Base-by-base conservation (phyloP, 2,113 vertebrate species). In the Amphiprion percula region DNA sequence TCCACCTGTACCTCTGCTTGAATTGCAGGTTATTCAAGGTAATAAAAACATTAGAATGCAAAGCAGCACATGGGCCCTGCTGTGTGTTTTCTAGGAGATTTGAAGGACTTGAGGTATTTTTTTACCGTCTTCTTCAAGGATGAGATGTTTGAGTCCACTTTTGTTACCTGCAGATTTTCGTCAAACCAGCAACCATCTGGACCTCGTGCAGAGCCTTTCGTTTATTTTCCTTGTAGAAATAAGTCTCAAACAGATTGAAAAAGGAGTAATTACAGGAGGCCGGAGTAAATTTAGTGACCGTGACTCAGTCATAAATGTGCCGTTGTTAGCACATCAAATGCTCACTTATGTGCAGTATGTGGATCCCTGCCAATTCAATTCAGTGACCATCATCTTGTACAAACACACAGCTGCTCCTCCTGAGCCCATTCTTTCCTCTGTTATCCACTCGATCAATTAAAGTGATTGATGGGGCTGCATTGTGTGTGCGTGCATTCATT, bases 371-470 rank as follows among this genome's bases (percentile, higher is more conserved):
- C 81, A 81, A 24, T 23, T 80, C 60, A 60, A 30, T 71, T 74
- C 24, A 47, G 4, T 3, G 10, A 49, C 26, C 8, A 52, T 74
- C 59, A 69, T 71, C 39, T 66, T 10, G 1, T 17, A 54, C 66
- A 74, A 49, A 65, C 75, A 59, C 12, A 26, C 26, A 47, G 21
- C 68, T 30, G 59, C 59, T 68, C 30, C 61, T 15, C 44, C 53
- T 44, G 64, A 87, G 52, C 73, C 69, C 50, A 39, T 74, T 83
- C 28, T 52, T 26, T 59, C 39, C 39, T 67, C 61, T 56, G 26
- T 64, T 72, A 59, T 19, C 65, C 64, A 62, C 70, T 58, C 2
- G 10, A 76, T 85, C 82, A 83, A 80, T 82, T 84, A 56, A 63
- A 70, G 26, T 74, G 79, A 82, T 64, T 69, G 70, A 80, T 77